Evolutionary conservation across 2,113 vertebrate species (phyloP).

Genomic region (Grallaria varia): DNA sequence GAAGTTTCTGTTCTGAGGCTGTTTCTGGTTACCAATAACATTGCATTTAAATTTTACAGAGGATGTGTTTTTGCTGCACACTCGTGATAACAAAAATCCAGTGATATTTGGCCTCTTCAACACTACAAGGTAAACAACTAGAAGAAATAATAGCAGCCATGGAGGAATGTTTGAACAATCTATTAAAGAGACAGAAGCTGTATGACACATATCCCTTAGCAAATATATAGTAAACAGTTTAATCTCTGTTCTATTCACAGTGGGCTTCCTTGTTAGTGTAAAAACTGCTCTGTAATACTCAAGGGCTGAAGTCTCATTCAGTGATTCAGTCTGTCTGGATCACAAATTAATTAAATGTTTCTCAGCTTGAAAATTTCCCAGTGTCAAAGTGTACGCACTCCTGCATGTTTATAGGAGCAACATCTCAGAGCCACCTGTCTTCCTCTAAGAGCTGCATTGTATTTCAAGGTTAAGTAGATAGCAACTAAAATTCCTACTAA

Average conservation of each 20-base stretch:
- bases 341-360: slow-evolving; percentile 8
- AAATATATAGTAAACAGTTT: not conserved
- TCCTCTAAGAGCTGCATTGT: not conserved
- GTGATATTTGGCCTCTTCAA: slow-evolving; percentile 96
- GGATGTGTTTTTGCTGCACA: slow-evolving; percentile 91
- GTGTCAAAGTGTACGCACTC: not conserved
- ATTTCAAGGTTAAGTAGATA: not conserved
- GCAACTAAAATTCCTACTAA: not conserved
- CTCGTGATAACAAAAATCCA: slow-evolving; percentile 90
- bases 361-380: not conserved
- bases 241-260: not conserved
- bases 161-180: not conserved
- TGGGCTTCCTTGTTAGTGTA: not conserved
- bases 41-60: slow-evolving; percentile 78
- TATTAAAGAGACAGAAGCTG: not conserved
- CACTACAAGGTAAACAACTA: slow-evolving; percentile 87
- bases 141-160: not conserved
- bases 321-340: not conserved
- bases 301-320: not conserved
- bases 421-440: not conserved
- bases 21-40: not conserved
- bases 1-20: not conserved
- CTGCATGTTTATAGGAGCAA: not conserved
- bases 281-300: not conserved
- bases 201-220: not conserved